Percentiles rank a stretch among this genome's conserved stretches.
These are phyloP conservation scores for Phenganax subtilis DNA, from an alignment of 92 coral and sea anemone genomes.

Conservation along the genomic window DNA sequence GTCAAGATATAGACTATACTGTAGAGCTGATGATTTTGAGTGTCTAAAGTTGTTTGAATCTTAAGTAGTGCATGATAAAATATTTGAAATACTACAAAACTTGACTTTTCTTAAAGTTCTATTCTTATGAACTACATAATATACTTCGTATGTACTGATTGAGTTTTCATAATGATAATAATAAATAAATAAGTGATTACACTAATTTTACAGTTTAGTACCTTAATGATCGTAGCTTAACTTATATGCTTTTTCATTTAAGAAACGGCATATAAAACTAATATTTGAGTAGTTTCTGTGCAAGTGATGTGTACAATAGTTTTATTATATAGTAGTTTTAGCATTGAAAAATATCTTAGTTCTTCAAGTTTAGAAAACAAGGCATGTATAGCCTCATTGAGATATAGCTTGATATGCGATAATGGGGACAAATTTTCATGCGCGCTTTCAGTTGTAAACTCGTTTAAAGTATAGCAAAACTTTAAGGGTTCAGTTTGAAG, in stretches of 20 bases:
- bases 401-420: background rate
- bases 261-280: too few species aligned
- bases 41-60: background rate
- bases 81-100: background rate
- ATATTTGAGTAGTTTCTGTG: too few species aligned
- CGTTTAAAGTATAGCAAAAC: background rate
- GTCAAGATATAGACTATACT: background rate
- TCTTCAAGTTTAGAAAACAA: background rate
- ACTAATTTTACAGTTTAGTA: background rate
- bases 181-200: too few species aligned
- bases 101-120: slow-evolving; percentile 32
- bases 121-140: slow-evolving; percentile 19
- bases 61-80: background rate
- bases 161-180: background rate
- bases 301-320: too few species aligned
- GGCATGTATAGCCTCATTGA: background rate
- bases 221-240: background rate
- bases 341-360: background rate
- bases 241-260: background rate
- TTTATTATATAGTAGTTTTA: background rate
- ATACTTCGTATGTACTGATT: background rate
- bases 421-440: background rate
- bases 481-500: background rate
- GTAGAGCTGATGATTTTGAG: background rate
- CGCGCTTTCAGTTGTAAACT: background rate